Base-by-base conservation (phyloP, 2,113 vertebrate genomes). In the Acanthochromis polyacanthus region DNA sequence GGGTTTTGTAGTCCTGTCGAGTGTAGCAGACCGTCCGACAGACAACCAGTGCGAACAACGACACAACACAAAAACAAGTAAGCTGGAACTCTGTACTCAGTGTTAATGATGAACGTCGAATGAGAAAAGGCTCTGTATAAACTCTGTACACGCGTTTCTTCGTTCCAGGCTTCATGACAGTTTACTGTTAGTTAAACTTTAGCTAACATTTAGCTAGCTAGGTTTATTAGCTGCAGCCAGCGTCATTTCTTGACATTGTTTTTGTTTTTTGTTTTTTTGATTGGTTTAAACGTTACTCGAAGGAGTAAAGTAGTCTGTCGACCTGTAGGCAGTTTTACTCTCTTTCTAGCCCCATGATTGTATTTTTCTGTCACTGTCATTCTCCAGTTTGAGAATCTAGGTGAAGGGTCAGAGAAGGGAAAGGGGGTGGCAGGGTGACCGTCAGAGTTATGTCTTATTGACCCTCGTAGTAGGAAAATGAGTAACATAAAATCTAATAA, bases 341-440 rank as follows among this genome's bases (percentile, higher is more conserved):
- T 17, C 1, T 38, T 67, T 62, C 16, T 8, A 22, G 52, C 14
- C 22, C 7, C 12, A 46, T 62, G 30, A 20, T 57, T 16, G 4
- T 55, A 10, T 8, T 12, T 43, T 63, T 80, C 12, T 68, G 69
- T 10, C 28, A 70, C 43, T 83, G 84, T 82, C 81, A 82, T 79
- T 81, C 62, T 52, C 25, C 22, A 4, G 57, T 0, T 38, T 3
- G 32, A 50, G 70, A 82, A 95, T 87, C 43, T 95, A 78, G 95
- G 95, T 93, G 91, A 95, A 94, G 78, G 95, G 93, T 95, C 93
- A 93, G 0, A 65, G 51, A 7, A 14, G 5, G 73, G 17, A 19
- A 23, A 3, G 3, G 46, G 43, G 70, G 77, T 19, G 57, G 38
- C 48, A 65, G 59, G 25, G 74, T 92, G 89, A 91, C 86, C 70